Evolutionary conservation across 2,113 vertebrate genomes (phyloP), one percentile per base, ranked within the genome.

Genomic region (Leucosticte australis): DNA sequence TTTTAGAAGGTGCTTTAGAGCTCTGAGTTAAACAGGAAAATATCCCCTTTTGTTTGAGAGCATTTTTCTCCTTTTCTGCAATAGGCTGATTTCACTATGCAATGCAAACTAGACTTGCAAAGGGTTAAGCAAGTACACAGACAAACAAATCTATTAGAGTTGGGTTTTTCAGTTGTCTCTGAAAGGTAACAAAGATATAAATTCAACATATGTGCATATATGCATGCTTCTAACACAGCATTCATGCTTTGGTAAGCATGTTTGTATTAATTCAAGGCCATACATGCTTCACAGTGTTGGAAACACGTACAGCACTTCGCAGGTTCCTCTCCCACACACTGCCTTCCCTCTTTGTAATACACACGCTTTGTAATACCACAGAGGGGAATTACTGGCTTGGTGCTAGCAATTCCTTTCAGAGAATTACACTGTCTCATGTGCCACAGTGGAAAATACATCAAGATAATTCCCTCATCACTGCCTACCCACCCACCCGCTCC

Each of bases 41-140:
- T 79, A 95, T 90, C 65, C 87, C 59, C 79, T 95, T 84, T 93
- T 97, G 62, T 97, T 97, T 97, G 97, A 97, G 97, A 96, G 57
- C 63, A 85, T 95, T 95, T 95, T 94, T 90, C 22, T 75, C 23
- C 22, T 93, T 80, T 80, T 46, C 87, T 84, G 35, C 49, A 64
- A 41, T 55, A 35, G 21, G 56, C 44, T 60, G 60, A 63, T 96
- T 94, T 79, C 30, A 39, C 47, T 85, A 24, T 49, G 8, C 60
- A 49, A 47, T 71, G 50, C 55, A 77, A 74, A 87, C 55, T 79
- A 60, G 68, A 65, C 47, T 92, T 94, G 41, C 55, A 83, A 91
- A 81, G 90, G 62, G 80, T 93, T 96, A 96, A 97, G 77, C 64
- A 95, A 87, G 44, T 87, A 70, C 37, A 21, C 26, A 77, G 63